phyloP scores from a whole-genome alignment of 2,113 vertebrate species.

The Phoxinus phoxinus region DNA sequence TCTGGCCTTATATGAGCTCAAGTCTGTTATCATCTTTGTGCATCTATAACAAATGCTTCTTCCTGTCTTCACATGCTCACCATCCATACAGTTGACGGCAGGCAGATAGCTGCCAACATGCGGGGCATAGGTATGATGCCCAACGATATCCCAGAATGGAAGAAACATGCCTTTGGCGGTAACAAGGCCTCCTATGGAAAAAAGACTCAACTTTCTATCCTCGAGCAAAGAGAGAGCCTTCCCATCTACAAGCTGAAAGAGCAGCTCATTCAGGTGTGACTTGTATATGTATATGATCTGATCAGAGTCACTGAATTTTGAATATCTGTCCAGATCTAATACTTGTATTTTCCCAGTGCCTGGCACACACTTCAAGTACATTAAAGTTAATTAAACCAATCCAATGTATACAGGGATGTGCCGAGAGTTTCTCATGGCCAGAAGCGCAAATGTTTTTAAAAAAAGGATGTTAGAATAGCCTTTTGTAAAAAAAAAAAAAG shows the following conservation, averaged over 20 bases:
- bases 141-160: slow-evolving; percentile 98
- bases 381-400: too few species aligned
- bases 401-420: too few species aligned
- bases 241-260: slow-evolving; percentile 98
- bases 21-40: slow-evolving; percentile 32
- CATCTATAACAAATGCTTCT: slow-evolving; percentile 42
- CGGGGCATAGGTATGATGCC: slow-evolving; percentile 99
- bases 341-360: too few species aligned
- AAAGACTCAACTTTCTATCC: slow-evolving; percentile 94
- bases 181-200: slow-evolving; percentile 98
- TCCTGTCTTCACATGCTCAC: slow-evolving; percentile 6
- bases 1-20: slow-evolving; percentile 39
- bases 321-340: too few species aligned
- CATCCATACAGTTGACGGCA: slow-evolving; percentile 82
- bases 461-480: too few species aligned
- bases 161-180: slow-evolving; percentile 97
- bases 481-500: too few species aligned
- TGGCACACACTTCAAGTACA: too few species aligned
- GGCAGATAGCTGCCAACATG: slow-evolving; percentile 99
- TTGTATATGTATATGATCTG: background rate
- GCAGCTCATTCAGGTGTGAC: slow-evolving; percentile 91
- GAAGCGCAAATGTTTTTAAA: too few species aligned
- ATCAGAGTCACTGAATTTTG: too few species aligned
- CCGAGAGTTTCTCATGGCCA: too few species aligned
- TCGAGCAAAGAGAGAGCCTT: slow-evolving; percentile 96